A percentile compares a stretch with the other conserved stretches of the same genome.
phyloP scores from a whole-genome alignment of 1,140 invertebrate genomes.

The Drosophila bocqueti region DNA sequence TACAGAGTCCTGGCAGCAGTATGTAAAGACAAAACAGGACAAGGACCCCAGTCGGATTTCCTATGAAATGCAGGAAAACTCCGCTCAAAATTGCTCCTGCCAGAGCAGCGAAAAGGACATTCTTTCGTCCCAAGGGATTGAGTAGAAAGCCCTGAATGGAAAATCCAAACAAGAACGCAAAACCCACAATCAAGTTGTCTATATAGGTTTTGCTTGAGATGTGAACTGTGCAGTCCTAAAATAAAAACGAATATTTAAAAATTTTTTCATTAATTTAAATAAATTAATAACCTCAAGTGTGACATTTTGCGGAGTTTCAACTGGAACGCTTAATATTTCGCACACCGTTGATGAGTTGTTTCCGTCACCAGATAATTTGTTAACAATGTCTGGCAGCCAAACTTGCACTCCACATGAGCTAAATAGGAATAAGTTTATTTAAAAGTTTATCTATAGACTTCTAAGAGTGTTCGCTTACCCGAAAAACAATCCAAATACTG shows the following conservation, averaged over 20 bases:
- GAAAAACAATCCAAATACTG: slow-evolving; percentile 82
- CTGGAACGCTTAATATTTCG: slow-evolving; percentile 56
- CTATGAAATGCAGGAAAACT: slow-evolving; percentile 71
- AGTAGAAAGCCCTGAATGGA: slow-evolving; percentile 73
- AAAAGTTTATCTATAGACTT: neutral
- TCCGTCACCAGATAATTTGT: slow-evolving; percentile 63
- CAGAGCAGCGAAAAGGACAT: slow-evolving; percentile 67
- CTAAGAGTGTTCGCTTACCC: slow-evolving; percentile 27
- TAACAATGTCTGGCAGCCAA: slow-evolving; percentile 85
- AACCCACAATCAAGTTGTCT: slow-evolving; percentile 81
- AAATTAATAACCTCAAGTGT: slow-evolving; percentile 20
- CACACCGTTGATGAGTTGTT: slow-evolving; percentile 63
- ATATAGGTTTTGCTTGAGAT: slow-evolving; percentile 81
- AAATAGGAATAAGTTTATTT: neutral
- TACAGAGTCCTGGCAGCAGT: slow-evolving; percentile 84
- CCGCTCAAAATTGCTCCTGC: slow-evolving; percentile 54
- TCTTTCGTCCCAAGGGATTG: slow-evolving; percentile 80
- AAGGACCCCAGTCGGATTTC: slow-evolving; percentile 67
- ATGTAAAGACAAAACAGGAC: slow-evolving; percentile 83
- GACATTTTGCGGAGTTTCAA: neutral
- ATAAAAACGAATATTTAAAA: neutral
- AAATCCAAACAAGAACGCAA: slow-evolving; percentile 77
- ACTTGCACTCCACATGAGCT: slow-evolving; percentile 84
- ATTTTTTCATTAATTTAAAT: neutral
- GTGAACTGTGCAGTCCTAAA: slow-evolving; percentile 74